Conservation (phyloP, 1,140 invertebrate genomes). For the Heliconius congener region DNA sequence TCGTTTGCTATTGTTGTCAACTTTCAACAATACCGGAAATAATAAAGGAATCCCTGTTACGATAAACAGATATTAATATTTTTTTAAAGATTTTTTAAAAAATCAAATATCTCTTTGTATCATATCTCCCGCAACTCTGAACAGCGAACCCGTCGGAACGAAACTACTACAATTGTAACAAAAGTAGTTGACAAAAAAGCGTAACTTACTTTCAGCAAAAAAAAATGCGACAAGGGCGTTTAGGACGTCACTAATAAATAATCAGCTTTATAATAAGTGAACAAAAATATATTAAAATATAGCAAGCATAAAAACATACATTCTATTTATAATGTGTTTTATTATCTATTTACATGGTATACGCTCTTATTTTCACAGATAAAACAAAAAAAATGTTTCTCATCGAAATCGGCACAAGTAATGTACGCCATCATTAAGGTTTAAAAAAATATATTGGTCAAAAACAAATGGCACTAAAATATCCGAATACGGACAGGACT, state of each 20-base stretch:
- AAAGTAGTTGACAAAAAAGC: constrained; percentile 12
- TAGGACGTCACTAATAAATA: constrained; percentile 13
- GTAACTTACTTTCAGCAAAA: constrained; percentile 14
- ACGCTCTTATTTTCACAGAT: neutral
- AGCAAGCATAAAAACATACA: neutral
- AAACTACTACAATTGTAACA: neutral
- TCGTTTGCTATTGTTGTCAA: constrained; percentile 40
- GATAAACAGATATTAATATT: constrained; percentile 37
- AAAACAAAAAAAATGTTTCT: neutral
- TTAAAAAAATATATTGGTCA: constrained; percentile 10
- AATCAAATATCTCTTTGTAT: constrained; percentile 39
- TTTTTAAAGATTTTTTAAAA: constrained; percentile 37
- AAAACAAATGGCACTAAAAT: constrained; percentile 23
- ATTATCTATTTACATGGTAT: constrained; percentile 2
- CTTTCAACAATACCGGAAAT: constrained; percentile 43
- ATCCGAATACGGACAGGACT: constrained; percentile 29
- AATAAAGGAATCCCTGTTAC: constrained; percentile 37
- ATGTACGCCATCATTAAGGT: constrained; percentile 23
- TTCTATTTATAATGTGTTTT: neutral
- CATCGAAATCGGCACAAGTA: neutral
- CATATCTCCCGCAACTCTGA: constrained; percentile 32
- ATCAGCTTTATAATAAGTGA: constrained; percentile 6
- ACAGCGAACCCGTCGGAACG: neutral
- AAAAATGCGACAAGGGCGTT: constrained; percentile 12
- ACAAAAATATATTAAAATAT: neutral